Base-by-base conservation (phyloP, 2,113 vertebrate genomes). In the Tympanuchus pallidicinctus region DNA sequence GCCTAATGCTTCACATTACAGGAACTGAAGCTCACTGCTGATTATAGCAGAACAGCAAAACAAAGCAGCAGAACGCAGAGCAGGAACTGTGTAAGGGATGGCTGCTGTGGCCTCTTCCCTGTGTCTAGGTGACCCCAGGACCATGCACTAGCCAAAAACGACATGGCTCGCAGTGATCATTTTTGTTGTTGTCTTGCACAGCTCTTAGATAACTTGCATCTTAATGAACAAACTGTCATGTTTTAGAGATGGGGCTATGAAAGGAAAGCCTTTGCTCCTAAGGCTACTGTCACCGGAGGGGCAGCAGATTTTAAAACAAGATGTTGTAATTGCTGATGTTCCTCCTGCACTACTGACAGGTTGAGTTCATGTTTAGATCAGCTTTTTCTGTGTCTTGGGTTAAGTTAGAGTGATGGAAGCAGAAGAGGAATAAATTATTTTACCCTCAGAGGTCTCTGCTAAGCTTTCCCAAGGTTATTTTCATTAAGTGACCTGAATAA, bases 391-490 rank as follows among this genome's bases (percentile, higher is more conserved):
- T 61, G 57, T 86, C 95, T 95, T 74, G 72, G 79, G 52, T 64
- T 90, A 88, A 86, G 74, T 87, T 72, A 78, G 42, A 83, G 76
- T 70, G 74, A 93, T 56, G 89, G 80, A 93, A 88, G 92, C 78
- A 79, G 78, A 59, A 70, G 61, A 90, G 36, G 85, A 92, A 92
- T 78, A 73, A 66, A 86, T 91, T 70, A 71, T 54, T 89, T 82
- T 36, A 70, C 21, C 86, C 61, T 78, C 27, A 54, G 83, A 86
- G 79, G 84, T 84, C 61, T 93, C 78, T 70, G 52, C 82, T 92
- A 91, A 95, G 69, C 70, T 93, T 94, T 96, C 74, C 93, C 86
- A 95, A 94, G 94, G 91, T 95, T 95, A 91, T 86, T 97, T 84
- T 95, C 92, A 92, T 96, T 67, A 92, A 90, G 64, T 65, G 86